A percentile compares a stretch with the other conserved stretches of the same genome.
Evolutionary conservation across 2,888 invertebrate species (phyloP).

Genomic region (Caenorhabditis macrosperma): DNA sequence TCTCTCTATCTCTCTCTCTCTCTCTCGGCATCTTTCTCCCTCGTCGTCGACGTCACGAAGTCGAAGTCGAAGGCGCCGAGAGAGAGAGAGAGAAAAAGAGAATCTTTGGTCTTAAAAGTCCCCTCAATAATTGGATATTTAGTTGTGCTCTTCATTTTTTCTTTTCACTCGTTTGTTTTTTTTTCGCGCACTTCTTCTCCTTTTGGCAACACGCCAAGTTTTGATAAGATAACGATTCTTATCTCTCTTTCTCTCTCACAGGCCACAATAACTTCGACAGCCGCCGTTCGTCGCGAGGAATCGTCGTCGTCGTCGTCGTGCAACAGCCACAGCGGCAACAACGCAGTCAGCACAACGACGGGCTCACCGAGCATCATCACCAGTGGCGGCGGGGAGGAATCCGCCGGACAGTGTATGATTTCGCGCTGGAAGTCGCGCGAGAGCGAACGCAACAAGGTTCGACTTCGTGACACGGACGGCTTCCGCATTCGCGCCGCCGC

Average conservation of each 20-base stretch:
- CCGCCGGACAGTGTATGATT: slow-evolving; percentile 31
- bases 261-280: slow-evolving; percentile 49
- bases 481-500: slow-evolving; percentile 74
- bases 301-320: slow-evolving; percentile 13
- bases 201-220: slow-evolving; percentile 2
- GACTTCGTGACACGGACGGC: slow-evolving; percentile 71
- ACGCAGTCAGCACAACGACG: slow-evolving; percentile 38
- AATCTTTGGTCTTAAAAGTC: not conserved
- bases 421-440: slow-evolving; percentile 58
- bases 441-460: slow-evolving; percentile 45
- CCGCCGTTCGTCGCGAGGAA: slow-evolving; percentile 25
- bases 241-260: not conserved
- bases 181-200: no score
- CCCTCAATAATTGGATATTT: not conserved
- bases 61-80: no score
- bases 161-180: not conserved
- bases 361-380: slow-evolving; percentile 42
- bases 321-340: slow-evolving; percentile 24
- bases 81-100: no score
- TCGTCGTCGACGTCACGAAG: not conserved
- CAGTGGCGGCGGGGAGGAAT: slow-evolving; percentile 1
- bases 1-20: slow-evolving; percentile 1
- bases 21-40: not conserved
- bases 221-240: not conserved
- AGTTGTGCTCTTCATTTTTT: not conserved